Evolutionary conservation across 2,797 vertebrate genomes (phyloP).

Genomic region (Odontamblyopus lacepedii): DNA sequence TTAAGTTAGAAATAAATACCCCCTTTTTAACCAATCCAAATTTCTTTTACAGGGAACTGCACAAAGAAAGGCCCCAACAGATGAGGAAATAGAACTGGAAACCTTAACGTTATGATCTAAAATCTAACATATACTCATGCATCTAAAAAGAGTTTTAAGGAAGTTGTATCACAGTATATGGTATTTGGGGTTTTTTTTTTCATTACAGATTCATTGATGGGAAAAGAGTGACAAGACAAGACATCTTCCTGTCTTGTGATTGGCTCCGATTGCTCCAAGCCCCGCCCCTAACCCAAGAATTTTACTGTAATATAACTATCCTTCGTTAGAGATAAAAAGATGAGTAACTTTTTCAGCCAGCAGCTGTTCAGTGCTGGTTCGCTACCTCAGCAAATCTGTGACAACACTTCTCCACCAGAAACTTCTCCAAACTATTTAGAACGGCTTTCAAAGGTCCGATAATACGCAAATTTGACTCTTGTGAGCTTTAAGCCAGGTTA

Average conservation of each 20-base stretch:
- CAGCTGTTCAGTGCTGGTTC: too few species aligned
- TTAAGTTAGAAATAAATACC: too few species aligned
- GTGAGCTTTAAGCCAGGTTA: too few species aligned
- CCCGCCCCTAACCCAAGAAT: background rate
- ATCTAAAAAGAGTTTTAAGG: background rate
- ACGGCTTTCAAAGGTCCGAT: too few species aligned
- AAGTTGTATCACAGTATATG: too few species aligned
- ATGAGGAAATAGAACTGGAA: background rate
- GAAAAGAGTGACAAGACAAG: slow-evolving; percentile 2
- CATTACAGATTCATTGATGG: background rate
- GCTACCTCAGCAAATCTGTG: too few species aligned
- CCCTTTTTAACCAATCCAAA: too few species aligned
- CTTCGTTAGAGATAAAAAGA: background rate
- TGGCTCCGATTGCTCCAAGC: background rate
- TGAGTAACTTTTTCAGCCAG: background rate
- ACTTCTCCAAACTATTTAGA: too few species aligned
- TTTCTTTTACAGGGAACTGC: background rate
- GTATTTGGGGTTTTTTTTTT: background rate
- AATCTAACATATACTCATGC: background rate
- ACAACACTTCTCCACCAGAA: too few species aligned
- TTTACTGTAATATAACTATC: background rate
- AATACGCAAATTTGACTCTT: too few species aligned
- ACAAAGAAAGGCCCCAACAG: background rate
- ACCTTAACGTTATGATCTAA: too few species aligned
- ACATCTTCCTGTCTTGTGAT: slow-evolving; percentile 1